A percentile compares a stretch with the other conserved stretches of the same genome.
phyloP scores from a whole-genome alignment of 2,113 vertebrate genomes.

The Zosterops lateralis region DNA sequence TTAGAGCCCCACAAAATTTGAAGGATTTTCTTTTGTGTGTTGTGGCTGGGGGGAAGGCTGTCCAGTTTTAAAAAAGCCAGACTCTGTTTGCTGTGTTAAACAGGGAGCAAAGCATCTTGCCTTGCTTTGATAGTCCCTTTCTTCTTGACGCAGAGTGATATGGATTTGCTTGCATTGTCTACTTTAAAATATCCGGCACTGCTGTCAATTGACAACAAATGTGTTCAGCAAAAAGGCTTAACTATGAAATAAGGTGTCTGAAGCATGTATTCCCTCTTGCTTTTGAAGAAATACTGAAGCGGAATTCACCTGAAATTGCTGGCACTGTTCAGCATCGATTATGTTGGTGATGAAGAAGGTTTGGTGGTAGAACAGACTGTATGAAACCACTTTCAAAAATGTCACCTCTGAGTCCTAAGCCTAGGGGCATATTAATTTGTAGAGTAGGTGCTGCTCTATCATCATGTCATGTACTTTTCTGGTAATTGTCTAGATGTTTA shows the following conservation, averaged over 20 bases:
- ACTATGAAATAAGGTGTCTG: neutral
- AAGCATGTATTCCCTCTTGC: neutral
- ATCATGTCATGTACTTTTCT: neutral
- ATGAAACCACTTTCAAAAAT: neutral
- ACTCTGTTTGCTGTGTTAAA: neutral
- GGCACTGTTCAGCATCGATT: neutral
- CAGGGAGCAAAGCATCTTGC: neutral
- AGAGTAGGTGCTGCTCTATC: neutral
- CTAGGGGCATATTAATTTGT: neutral
- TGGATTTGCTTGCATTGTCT: neutral
- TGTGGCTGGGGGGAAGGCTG: neutral
- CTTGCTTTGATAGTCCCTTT: neutral
- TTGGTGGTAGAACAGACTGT: neutral
- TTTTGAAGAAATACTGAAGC: neutral
- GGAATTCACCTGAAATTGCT: neutral
- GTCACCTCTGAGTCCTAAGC: neutral
- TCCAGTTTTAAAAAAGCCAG: neutral
- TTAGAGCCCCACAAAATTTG: neutral
- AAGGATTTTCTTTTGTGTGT: neutral
- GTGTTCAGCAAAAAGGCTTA: neutral
- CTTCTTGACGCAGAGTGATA: neutral
- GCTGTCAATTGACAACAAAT: neutral
- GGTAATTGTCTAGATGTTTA: neutral
- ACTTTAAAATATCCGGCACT: rapidly evolving
- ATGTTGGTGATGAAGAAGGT: neutral